Conservation (phyloP, 2,888 invertebrate genomes). For the Acholoe squamosa region DNA sequence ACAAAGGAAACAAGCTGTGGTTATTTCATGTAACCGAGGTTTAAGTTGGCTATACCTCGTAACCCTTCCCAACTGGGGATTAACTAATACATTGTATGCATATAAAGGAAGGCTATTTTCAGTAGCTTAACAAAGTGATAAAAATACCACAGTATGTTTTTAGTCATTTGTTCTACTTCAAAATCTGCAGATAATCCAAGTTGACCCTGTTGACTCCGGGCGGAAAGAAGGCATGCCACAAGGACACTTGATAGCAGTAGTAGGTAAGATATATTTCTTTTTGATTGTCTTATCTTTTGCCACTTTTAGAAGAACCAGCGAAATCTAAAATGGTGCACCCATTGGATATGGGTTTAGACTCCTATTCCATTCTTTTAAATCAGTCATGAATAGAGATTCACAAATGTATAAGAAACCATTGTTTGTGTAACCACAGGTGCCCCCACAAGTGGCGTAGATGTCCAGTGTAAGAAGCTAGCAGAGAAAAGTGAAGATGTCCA, state of each 20-base stretch:
- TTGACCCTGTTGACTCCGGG: background rate
- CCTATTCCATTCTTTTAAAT: background rate
- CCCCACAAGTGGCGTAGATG: slow-evolving; percentile 96
- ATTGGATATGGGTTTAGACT: no score
- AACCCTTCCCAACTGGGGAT: no score
- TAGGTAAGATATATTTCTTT: slow-evolving; percentile 6
- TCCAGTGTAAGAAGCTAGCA: slow-evolving; percentile 94
- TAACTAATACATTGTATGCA: no score
- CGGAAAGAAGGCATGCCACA: slow-evolving; percentile 13
- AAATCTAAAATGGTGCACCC: no score
- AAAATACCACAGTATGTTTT: no score
- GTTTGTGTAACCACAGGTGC: slow-evolving; percentile 86
- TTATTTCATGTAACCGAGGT: no score
- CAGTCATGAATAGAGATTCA: background rate
- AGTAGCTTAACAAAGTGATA: no score
- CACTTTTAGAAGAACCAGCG: no score
- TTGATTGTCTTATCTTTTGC: background rate
- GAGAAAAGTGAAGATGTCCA: slow-evolving; percentile 81
- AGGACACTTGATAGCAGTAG: slow-evolving; percentile 56
- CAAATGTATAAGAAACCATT: background rate
- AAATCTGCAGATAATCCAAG: slow-evolving; percentile 11
- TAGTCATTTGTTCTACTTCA: no score
- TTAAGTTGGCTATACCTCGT: no score
- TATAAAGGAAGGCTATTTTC: no score
- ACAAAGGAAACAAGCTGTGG: no score